These are phyloP conservation scores for Spilarctia lutea DNA, from an alignment of 2,888 invertebrate genomes.

Conservation along the genomic window DNA sequence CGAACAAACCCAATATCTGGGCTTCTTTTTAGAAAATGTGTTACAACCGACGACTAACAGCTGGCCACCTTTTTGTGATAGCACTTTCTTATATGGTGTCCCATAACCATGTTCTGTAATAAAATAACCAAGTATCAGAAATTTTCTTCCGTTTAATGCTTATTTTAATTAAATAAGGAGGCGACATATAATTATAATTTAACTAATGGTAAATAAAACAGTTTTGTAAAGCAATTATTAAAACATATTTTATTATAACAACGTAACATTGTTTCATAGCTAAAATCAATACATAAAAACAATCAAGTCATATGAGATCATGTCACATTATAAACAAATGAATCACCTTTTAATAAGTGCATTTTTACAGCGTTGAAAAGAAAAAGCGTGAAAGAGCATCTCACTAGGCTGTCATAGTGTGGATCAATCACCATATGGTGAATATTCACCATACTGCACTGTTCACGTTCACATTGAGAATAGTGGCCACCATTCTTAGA, in stretches of 20 bases:
- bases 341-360: too few species aligned
- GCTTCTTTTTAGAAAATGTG: conserved; percentile 43
- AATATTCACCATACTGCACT: too few species aligned
- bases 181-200: not conserved
- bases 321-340: too few species aligned
- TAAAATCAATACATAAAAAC: not conserved
- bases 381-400: too few species aligned
- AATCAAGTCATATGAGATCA: not conserved
- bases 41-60: conserved; percentile 49
- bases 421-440: too few species aligned
- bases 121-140: not conserved
- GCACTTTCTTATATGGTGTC: conserved; percentile 23
- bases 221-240: not conserved
- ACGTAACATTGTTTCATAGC: not conserved
- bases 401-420: too few species aligned
- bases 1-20: conserved; percentile 25
- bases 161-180: not conserved
- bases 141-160: not conserved
- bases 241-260: not conserved
- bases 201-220: not conserved
- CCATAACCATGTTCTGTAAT: not conserved
- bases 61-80: conserved; percentile 39
- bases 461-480: too few species aligned
- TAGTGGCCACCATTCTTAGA: too few species aligned
- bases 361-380: too few species aligned